Conservation (phyloP, 1,140 invertebrate species). For the Colletes gigas region DNA sequence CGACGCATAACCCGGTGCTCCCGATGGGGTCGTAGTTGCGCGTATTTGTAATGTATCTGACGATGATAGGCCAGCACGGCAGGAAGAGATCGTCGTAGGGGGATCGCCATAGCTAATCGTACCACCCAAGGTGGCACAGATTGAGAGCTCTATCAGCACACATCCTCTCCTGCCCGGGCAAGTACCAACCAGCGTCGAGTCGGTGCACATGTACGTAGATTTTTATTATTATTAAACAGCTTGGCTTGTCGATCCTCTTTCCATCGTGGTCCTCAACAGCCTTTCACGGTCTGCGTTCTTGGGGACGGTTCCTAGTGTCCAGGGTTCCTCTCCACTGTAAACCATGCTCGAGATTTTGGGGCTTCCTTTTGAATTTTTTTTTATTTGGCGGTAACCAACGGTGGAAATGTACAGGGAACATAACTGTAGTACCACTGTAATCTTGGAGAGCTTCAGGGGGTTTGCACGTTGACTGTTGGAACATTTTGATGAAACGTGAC, state of each 20-base stretch:
- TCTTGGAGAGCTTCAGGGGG: too few relatives aligned
- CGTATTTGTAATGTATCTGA: slow-evolving; percentile 64
- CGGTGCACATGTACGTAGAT: slow-evolving; percentile 37
- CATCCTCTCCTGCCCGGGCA: slow-evolving; percentile 72
- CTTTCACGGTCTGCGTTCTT: too few relatives aligned
- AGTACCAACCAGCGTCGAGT: slow-evolving; percentile 40
- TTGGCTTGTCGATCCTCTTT: neutral
- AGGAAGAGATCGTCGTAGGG: slow-evolving; percentile 80
- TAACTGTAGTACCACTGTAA: too few relatives aligned
- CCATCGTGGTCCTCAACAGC: neutral
- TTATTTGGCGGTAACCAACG: too few relatives aligned
- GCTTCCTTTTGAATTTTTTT: too few relatives aligned
- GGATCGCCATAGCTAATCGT: slow-evolving; percentile 77
- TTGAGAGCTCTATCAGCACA: slow-evolving; percentile 78
- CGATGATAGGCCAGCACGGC: slow-evolving; percentile 69
- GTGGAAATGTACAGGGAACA: too few relatives aligned
- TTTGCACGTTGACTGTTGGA: too few relatives aligned
- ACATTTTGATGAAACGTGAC: too few relatives aligned
- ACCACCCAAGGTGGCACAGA: slow-evolving; percentile 81
- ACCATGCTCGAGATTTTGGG: too few relatives aligned
- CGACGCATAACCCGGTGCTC: slow-evolving; percentile 53
- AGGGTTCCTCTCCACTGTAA: too few relatives aligned
- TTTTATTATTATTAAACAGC: slow-evolving; percentile 6
- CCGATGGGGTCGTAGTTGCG: slow-evolving; percentile 68
- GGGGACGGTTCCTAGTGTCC: too few relatives aligned